phyloP scores from a whole-genome alignment of 2,888 invertebrate species.

The Eudemis profundana region DNA sequence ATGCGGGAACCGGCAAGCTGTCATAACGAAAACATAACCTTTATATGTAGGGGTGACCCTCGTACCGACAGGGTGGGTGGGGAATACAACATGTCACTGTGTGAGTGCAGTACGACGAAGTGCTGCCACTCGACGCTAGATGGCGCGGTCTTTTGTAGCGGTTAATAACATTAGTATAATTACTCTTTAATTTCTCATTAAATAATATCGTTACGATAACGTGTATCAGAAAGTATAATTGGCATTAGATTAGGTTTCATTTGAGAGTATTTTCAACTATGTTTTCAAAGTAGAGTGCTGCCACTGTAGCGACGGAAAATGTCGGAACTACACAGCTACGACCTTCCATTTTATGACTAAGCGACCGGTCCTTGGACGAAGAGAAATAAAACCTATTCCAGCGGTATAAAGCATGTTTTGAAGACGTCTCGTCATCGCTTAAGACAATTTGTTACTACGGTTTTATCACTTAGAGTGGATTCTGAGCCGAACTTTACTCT shows the following conservation, averaged over 20 bases:
- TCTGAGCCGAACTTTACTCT: not conserved
- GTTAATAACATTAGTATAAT: not conserved
- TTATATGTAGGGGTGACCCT: slow-evolving; percentile 50
- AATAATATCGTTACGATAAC: not conserved
- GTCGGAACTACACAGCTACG: slow-evolving; percentile 62
- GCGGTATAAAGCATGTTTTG: slow-evolving; percentile 61
- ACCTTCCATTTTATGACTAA: slow-evolving; percentile 54
- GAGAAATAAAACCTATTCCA: slow-evolving; percentile 69
- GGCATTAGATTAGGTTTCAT: not conserved
- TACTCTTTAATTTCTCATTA: not conserved
- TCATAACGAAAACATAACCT: slow-evolving; percentile 40
- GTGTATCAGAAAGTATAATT: not conserved
- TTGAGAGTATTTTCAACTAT: not conserved
- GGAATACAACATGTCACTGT: slow-evolving; percentile 13
- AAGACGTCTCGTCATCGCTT: slow-evolving; percentile 55
- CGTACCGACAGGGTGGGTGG: slow-evolving; percentile 22
- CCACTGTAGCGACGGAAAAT: slow-evolving; percentile 57
- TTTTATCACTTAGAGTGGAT: not conserved
- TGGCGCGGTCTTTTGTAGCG: slow-evolving; percentile 62
- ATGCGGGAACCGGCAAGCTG: slow-evolving; percentile 34
- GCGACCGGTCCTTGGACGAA: slow-evolving; percentile 53
- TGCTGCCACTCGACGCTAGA: slow-evolving; percentile 75
- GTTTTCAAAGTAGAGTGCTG: slow-evolving; percentile 60
- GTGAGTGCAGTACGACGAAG: slow-evolving; percentile 48
- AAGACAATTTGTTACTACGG: slow-evolving; percentile 40